Conservation (phyloP, 1,140 invertebrate species). For the Aradophagus sp. region DNA sequence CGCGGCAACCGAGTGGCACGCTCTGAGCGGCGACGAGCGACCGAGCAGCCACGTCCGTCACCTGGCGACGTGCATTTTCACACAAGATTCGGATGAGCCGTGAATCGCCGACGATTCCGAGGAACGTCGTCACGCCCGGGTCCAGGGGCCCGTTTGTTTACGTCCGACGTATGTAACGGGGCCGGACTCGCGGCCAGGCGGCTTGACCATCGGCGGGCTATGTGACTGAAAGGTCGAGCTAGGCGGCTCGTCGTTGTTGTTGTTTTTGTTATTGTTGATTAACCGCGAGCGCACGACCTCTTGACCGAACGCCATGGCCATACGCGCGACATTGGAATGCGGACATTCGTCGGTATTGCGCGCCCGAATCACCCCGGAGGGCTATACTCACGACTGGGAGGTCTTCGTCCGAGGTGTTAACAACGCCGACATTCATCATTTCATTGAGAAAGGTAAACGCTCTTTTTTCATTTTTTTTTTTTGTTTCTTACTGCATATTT, state of each 20-base stretch:
- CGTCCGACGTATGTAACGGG: neutral
- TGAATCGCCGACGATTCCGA: neutral
- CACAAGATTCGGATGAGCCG: slow-evolving; percentile 12
- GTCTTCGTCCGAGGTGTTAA: slow-evolving; percentile 94
- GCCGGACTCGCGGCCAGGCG: too few species aligned
- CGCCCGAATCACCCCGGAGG: slow-evolving; percentile 86
- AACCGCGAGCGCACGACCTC: too few species aligned
- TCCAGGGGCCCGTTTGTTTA: too few species aligned
- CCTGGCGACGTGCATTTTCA: slow-evolving; percentile 13
- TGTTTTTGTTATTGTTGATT: slow-evolving; percentile 10
- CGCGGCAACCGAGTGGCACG: neutral
- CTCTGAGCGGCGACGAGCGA: neutral
- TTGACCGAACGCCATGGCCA: slow-evolving; percentile 75
- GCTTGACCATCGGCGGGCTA: too few species aligned
- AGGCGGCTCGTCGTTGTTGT: neutral
- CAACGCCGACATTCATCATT: slow-evolving; percentile 89
- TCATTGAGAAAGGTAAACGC: slow-evolving; percentile 85
- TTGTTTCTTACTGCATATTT: too few species aligned
- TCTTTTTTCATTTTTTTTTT: slow-evolving; percentile 1
- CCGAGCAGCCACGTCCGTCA: neutral
- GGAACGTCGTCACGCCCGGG: too few species aligned
- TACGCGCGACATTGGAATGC: slow-evolving; percentile 92
- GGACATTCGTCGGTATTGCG: slow-evolving; percentile 90
- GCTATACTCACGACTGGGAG: slow-evolving; percentile 98
- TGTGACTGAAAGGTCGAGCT: too few species aligned